Base-by-base conservation (phyloP, 2,888 invertebrate genomes). In the Trichacis sp. region DNA sequence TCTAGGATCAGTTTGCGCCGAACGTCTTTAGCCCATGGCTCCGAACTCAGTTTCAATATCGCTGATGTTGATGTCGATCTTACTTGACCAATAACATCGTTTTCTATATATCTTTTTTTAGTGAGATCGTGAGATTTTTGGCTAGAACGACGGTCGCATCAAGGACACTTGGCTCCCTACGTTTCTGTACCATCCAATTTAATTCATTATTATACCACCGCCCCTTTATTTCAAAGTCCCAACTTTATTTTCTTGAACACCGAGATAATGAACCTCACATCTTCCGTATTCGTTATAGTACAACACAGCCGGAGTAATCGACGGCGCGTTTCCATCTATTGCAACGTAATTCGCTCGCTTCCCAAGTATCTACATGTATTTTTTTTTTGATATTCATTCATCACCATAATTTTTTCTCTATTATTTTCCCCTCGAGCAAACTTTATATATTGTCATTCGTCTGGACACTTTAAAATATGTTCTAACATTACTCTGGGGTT, bases 161-260 rank as follows among this genome's bases (percentile, higher is more conserved):
- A 83, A 83, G 83, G 83, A 84, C 83, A 84, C 83, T 83, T 84
- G 82, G 82, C 83, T 83, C 83, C 83, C 82, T 79, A 82, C 81
- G 81, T 78, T 81, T 80, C 77, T 79, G 79, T 78, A 81, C 77
- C 81, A 78, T 82, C 77, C 79, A 77, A 77, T 71, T 72, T 73
- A 73, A 69, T 71, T 71, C 67, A 73, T 72, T 71, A 72, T 71
- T 71, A 69, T 76, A 72, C 74, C 75, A 74, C 69, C 70, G 64
- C 68, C 67, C 55, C 68, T 58, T 68, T 64, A 60, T 65, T n/a
- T 64, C 52, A n/a, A 69, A 67, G 62, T 64, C 69, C 60, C 69
- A 63, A 65, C 65, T 60, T 64, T 60, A 57, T 64, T 70, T 68
- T 54, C 68, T 65, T 62, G 56, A 58, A 65, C 54, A 64, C 60